A percentile compares a stretch with the other conserved stretches of the same genome.
These are phyloP conservation scores for Bedellia somnulentella DNA, from an alignment of 2,888 invertebrate species.

Conservation along the genomic window DNA sequence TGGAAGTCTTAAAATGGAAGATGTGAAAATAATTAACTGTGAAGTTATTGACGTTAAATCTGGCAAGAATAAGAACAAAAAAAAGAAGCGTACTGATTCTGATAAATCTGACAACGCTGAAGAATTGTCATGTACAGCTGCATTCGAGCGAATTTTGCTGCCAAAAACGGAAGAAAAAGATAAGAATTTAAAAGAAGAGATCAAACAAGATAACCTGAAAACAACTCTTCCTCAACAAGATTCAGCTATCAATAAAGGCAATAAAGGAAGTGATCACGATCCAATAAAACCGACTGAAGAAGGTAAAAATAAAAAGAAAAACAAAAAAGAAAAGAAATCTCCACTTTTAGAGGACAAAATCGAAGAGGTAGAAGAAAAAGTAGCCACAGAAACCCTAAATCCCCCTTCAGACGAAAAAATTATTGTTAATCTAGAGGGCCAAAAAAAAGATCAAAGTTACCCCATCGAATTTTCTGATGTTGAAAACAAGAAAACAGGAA, in stretches of 20 bases:
- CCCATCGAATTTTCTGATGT: too few relatives aligned
- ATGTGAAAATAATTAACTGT: too few relatives aligned
- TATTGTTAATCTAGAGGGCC: too few relatives aligned
- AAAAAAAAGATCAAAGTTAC: too few relatives aligned
- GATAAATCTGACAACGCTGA: slow-evolving; percentile 33
- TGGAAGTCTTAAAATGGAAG: too few relatives aligned
- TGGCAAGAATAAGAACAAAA: slow-evolving; percentile 42
- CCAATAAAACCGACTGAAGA: background rate
- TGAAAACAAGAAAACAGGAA: too few relatives aligned
- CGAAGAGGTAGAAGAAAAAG: too few relatives aligned
- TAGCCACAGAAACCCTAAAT: too few relatives aligned
- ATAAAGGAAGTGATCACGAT: slow-evolving; percentile 2
- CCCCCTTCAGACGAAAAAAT: too few relatives aligned
- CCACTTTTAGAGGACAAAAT: background rate
- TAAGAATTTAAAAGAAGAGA: slow-evolving; percentile 6
- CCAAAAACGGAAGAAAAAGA: slow-evolving; percentile 12
- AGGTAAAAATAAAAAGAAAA: slow-evolving; percentile 16
- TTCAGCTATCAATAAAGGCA: slow-evolving; percentile 5
- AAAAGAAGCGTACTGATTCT: slow-evolving; percentile 26
- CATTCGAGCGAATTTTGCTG: slow-evolving; percentile 24
- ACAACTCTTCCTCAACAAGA: too few relatives aligned
- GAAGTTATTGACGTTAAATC: too few relatives aligned
- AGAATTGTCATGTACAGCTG: slow-evolving; percentile 25
- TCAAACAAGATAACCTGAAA: too few relatives aligned
- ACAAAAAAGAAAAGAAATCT: slow-evolving; percentile 19